phyloP scores from a whole-genome alignment of 2,113 vertebrate species.

The Stigmatopora argus region DNA sequence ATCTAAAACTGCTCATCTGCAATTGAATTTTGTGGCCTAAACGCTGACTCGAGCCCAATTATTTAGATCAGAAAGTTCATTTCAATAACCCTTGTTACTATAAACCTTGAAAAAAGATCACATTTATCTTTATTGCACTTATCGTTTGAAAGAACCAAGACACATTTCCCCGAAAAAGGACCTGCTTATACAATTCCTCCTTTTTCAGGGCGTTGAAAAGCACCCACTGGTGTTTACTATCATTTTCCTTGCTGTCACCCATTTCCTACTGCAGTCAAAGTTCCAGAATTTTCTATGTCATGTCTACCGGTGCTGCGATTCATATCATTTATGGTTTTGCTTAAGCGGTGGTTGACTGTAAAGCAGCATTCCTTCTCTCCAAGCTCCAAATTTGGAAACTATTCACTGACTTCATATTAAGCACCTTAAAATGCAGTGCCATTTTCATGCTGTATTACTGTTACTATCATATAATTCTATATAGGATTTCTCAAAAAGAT shows the following conservation, averaged over 20 bases:
- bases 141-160: no score
- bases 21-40: constrained; percentile 4
- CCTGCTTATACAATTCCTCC: neutral
- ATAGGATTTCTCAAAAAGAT: neutral
- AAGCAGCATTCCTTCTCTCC: neutral
- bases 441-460: neutral
- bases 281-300: neutral
- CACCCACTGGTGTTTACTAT: neutral
- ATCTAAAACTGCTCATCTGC: constrained; percentile 4
- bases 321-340: neutral
- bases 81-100: no score
- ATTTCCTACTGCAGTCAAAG: neutral
- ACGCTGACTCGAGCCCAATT: no score
- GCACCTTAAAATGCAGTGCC: neutral
- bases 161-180: neutral
- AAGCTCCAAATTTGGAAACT: neutral
- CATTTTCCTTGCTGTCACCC: neutral
- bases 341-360: neutral
- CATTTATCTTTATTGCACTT: no score
- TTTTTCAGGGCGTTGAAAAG: neutral
- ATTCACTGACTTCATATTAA: neutral
- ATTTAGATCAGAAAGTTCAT: no score
- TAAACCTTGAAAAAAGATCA: no score
- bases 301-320: neutral
- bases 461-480: neutral